A percentile compares a stretch with the other conserved stretches of the same genome.
These are phyloP conservation scores for Typhlichthys subterraneus DNA, from an alignment of 2,797 vertebrate genomes.

Conservation along the genomic window DNA sequence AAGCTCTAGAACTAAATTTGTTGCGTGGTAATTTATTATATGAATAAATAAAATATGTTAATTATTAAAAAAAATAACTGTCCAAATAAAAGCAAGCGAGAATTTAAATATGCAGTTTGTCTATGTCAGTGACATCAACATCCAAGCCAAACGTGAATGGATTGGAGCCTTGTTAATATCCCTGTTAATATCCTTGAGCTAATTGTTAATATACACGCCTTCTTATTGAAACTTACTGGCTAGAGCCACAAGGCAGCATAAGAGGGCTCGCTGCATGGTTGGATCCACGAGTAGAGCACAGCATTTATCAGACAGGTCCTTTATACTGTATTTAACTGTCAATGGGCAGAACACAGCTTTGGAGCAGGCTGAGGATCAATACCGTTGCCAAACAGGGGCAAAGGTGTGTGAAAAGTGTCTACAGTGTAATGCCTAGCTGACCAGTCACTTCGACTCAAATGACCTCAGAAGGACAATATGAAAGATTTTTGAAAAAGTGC, in stretches of 20 bases:
- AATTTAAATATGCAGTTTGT: too few species aligned
- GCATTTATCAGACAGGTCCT: constrained; percentile 23
- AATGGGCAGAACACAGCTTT: constrained; percentile 17
- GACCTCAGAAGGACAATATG: constrained; percentile 20
- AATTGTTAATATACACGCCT: background rate
- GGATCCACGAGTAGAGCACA: constrained; percentile 33
- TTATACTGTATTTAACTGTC: constrained; percentile 53
- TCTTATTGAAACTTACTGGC: constrained; percentile 64
- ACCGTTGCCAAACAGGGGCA: constrained; percentile 26
- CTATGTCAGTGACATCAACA: too few species aligned
- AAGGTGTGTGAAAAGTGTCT: constrained; percentile 24
- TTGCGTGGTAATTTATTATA: too few species aligned
- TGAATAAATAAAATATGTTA: too few species aligned
- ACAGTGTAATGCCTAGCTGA: constrained; percentile 49
- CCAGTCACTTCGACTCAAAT: constrained; percentile 69
- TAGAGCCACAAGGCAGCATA: constrained; percentile 73
- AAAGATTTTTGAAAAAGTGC: too few species aligned
- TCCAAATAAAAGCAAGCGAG: too few species aligned
- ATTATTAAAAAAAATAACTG: too few species aligned
- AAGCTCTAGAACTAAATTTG: too few species aligned
- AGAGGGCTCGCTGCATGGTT: constrained; percentile 66
- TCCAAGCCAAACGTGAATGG: too few species aligned
- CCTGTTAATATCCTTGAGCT: too few species aligned
- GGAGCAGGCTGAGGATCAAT: constrained; percentile 35
- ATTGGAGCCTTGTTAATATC: too few species aligned